Percentiles rank a stretch among this genome's conserved stretches.
These are phyloP conservation scores for Porites divaricata DNA, from an alignment of 92 coral and sea anemone species.

Conservation along the genomic window DNA sequence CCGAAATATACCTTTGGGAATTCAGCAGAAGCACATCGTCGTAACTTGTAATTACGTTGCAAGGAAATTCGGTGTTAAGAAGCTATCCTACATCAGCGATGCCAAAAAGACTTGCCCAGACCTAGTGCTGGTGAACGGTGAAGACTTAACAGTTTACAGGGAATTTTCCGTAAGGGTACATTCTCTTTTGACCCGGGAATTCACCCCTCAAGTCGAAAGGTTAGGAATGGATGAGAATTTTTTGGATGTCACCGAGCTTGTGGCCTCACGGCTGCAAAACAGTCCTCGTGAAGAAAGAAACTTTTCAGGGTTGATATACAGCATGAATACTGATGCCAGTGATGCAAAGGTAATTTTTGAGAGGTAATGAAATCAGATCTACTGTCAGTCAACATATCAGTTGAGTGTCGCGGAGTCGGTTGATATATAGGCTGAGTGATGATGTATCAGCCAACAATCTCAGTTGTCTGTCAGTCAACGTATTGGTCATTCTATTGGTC, in stretches of 20 bases:
- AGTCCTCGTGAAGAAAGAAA: neutral
- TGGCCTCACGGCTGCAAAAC: constrained; percentile 41
- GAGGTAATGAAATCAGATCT: no score
- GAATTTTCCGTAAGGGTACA: constrained; percentile 75
- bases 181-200: constrained; percentile 44
- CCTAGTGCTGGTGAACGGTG: constrained; percentile 81
- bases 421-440: no score
- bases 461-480: no score
- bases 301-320: constrained; percentile 29
- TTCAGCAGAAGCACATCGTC: constrained; percentile 80
- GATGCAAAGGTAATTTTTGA: constrained; percentile 12
- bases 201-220: constrained; percentile 79
- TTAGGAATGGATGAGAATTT: constrained; percentile 87
- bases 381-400: no score
- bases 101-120: constrained; percentile 85
- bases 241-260: constrained; percentile 79
- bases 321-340: neutral
- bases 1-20: constrained; percentile 68
- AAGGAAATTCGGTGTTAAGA: constrained; percentile 75
- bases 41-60: constrained; percentile 90
- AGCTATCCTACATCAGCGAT: constrained; percentile 75
- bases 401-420: no score
- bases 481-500: no score
- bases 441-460: no score
- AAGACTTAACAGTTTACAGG: constrained; percentile 75